These are phyloP conservation scores for Natator depressus DNA, from an alignment of 2,113 vertebrate species.

Conservation along the genomic window DNA sequence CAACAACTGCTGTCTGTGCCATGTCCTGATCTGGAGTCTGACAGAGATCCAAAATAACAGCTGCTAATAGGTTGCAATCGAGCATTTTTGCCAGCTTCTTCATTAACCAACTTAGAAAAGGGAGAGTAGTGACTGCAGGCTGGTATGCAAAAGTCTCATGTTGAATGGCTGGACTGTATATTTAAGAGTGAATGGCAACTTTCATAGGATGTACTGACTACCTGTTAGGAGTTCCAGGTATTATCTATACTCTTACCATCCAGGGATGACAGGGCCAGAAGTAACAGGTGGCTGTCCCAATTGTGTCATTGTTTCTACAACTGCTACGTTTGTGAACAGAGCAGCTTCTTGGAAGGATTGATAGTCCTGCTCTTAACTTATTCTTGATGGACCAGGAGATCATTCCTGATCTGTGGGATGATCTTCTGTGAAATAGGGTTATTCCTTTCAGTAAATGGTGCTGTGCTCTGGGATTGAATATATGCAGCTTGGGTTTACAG, in stretches of 20 bases:
- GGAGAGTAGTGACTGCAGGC: background rate
- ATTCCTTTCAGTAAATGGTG: too few relatives aligned
- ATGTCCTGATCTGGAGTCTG: fast-evolving
- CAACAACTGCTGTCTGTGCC: background rate
- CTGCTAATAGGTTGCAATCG: background rate
- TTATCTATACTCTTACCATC: background rate
- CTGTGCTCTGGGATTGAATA: too few relatives aligned
- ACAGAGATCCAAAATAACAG: background rate
- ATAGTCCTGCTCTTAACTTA: too few relatives aligned
- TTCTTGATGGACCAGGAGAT: too few relatives aligned
- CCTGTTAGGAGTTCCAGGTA: background rate
- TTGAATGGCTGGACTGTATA: background rate
- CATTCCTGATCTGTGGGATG: too few relatives aligned
- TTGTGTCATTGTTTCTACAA: background rate
- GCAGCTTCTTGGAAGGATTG: too few relatives aligned
- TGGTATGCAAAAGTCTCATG: background rate
- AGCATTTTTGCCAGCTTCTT: background rate
- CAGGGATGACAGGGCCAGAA: background rate
- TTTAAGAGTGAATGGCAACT: background rate
- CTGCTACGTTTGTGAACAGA: fast-evolving
- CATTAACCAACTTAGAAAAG: background rate
- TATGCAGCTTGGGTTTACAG: too few relatives aligned
- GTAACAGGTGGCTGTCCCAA: background rate
- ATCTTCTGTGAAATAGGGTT: too few relatives aligned
- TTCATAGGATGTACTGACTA: background rate